Conservation (phyloP, 2,113 vertebrate genomes). For the Cryptoleucopteryx plumbea region DNA sequence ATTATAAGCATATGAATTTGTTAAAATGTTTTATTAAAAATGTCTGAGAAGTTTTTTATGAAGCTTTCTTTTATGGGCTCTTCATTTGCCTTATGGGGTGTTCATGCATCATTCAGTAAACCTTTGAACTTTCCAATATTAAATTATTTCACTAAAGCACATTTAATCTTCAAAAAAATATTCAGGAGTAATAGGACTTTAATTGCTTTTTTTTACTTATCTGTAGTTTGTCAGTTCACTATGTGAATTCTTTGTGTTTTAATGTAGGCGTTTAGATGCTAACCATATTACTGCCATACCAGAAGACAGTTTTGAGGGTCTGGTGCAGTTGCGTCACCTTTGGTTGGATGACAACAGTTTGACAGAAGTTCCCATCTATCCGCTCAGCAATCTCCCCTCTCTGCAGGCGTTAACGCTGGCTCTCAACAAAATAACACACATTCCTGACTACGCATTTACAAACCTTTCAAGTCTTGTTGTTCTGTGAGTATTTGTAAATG, state of each 20-base stretch:
- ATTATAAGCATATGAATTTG: not conserved
- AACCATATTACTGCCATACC: constrained; percentile 93
- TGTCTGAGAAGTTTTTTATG: not conserved
- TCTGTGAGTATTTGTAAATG: constrained; percentile 79
- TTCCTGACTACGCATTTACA: constrained; percentile 90
- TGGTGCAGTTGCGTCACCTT: constrained; percentile 91
- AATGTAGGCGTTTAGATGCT: constrained; percentile 88
- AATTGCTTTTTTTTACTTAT: not conserved
- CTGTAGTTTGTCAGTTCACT: not conserved
- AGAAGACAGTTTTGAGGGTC: constrained; percentile 91
- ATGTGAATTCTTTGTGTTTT: not conserved
- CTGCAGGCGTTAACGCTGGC: constrained; percentile 93
- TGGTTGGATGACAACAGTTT: constrained; percentile 97
- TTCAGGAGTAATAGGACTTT: not conserved
- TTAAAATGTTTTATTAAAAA: not conserved
- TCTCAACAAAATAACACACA: constrained; percentile 88
- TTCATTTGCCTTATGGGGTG: not conserved
- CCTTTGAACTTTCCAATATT: not conserved
- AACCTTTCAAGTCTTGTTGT: constrained; percentile 97
- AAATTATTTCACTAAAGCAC: not conserved
- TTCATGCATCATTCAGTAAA: not conserved
- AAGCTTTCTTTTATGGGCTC: not conserved
- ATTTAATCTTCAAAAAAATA: not conserved
- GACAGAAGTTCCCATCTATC: constrained; percentile 84
- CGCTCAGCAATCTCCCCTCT: constrained; percentile 87